Evolutionary conservation across 1,140 invertebrate genomes (phyloP).

Genomic region (Drosophila nigromelanica): DNA sequence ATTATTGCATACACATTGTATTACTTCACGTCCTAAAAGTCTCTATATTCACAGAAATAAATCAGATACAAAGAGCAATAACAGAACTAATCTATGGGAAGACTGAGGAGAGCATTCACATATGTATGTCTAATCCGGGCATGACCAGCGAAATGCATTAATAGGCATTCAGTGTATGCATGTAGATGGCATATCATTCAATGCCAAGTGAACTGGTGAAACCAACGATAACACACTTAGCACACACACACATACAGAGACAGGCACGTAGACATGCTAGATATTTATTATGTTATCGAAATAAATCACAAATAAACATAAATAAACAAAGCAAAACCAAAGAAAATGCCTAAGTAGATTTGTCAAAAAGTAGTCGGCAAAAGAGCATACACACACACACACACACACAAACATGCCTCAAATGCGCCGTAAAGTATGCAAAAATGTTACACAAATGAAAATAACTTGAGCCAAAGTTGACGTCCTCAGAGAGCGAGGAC

Average conservation of each 20-base stretch:
- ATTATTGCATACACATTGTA: no score
- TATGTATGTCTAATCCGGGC: neutral
- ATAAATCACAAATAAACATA: conserved; percentile 83
- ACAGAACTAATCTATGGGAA: neutral
- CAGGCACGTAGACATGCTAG: conserved; percentile 23
- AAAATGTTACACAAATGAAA: conserved; percentile 80
- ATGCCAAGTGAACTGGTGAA: conserved; percentile 29
- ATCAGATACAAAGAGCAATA: no score
- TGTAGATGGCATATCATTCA: conserved; percentile 16
- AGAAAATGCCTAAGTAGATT: conserved; percentile 79
- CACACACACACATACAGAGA: neutral
- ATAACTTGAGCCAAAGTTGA: conserved; percentile 77
- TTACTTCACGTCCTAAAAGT: no score
- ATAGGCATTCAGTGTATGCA: conserved; percentile 17
- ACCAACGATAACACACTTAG: conserved; percentile 17
- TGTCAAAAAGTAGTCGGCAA: conserved; percentile 73
- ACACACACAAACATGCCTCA: conserved; percentile 50
- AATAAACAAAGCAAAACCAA: conserved; percentile 76
- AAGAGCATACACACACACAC: conserved; percentile 40
- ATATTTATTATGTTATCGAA: conserved; percentile 82
- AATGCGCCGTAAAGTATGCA: conserved; percentile 78
- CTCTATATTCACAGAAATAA: no score
- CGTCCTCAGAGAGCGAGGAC: conserved; percentile 14
- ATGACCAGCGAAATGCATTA: neutral
- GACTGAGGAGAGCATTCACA: neutral